These are phyloP conservation scores for Hydroisotoma schaefferi DNA, from an alignment of 2,888 invertebrate species.

Conservation along the genomic window DNA sequence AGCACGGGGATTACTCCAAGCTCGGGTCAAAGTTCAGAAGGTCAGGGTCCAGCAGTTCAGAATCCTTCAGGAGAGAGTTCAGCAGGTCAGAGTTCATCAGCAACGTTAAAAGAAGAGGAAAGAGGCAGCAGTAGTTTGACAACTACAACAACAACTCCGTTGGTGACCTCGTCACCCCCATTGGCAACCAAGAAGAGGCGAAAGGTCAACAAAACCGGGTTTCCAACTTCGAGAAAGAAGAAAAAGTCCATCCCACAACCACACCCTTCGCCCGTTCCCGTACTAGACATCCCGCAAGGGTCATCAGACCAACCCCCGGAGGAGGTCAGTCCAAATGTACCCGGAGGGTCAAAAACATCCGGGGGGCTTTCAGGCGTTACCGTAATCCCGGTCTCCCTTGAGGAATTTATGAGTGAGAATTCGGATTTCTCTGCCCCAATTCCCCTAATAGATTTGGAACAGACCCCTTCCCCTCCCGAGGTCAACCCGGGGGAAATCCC, in stretches of 20 bases:
- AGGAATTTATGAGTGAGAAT: neutral
- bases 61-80: neutral
- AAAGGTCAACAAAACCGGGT: constrained; percentile 73
- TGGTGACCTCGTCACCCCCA: constrained; percentile 1
- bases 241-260: constrained; percentile 57
- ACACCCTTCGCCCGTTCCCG: neutral
- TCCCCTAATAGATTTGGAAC: neutral
- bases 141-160: constrained; percentile 7
- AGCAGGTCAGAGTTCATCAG: neutral
- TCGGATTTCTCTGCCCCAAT: neutral
- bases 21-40: too few species aligned
- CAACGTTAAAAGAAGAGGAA: too few species aligned
- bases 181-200: constrained; percentile 36
- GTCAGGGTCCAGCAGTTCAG: neutral
- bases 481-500: neutral
- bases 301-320: neutral
- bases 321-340: neutral
- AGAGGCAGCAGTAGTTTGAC: too few species aligned
- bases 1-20: too few species aligned
- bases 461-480: neutral
- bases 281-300: neutral
- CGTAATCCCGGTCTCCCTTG: neutral
- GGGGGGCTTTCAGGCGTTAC: neutral
- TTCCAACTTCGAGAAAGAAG: constrained; percentile 77
- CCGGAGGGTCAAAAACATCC: too few species aligned